phyloP scores from a whole-genome alignment of 2,888 invertebrate genomes.

The Drosophila sordidula region DNA sequence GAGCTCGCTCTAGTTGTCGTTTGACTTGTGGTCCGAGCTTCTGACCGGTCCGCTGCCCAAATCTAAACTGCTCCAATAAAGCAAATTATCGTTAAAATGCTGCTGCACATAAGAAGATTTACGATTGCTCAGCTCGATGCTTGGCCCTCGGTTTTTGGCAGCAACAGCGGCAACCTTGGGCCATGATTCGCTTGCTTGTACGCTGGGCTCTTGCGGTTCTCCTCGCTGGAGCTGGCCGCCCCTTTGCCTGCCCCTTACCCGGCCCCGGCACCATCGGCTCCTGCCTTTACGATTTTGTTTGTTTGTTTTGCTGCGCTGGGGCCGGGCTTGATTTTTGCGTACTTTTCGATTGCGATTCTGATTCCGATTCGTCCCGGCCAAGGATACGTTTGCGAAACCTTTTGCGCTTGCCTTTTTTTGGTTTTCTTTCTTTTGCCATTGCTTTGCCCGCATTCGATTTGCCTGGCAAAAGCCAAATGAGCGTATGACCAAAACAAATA shows the following conservation, averaged over 20 bases:
- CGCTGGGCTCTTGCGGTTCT: slow-evolving; percentile 63
- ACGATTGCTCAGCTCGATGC: slow-evolving; percentile 76
- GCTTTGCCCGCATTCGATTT: slow-evolving; percentile 60
- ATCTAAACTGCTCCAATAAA: slow-evolving; percentile 81
- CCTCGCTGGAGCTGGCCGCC: not conserved
- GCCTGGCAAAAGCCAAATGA: slow-evolving; percentile 67
- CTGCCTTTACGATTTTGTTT: slow-evolving; percentile 43
- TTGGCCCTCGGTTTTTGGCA: slow-evolving; percentile 53
- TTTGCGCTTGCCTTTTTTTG: slow-evolving; percentile 39
- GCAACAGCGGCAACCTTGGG: slow-evolving; percentile 33
- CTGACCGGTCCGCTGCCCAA: slow-evolving; percentile 62
- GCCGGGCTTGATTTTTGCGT: slow-evolving; percentile 66
- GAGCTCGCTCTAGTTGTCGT: slow-evolving; percentile 61
- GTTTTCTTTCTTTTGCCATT: slow-evolving; percentile 23
- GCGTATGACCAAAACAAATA: slow-evolving; percentile 80
- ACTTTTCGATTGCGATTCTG: slow-evolving; percentile 44
- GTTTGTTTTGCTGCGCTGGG: slow-evolving; percentile 59
- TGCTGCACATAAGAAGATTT: slow-evolving; percentile 81
- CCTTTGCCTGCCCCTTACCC: not conserved
- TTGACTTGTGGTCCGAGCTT: slow-evolving; percentile 61
- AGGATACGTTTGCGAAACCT: slow-evolving; percentile 64
- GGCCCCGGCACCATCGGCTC: not conserved
- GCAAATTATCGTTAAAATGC: slow-evolving; percentile 81
- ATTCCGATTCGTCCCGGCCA: slow-evolving; percentile 33
- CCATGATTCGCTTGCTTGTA: slow-evolving; percentile 54